Evolutionary conservation across 2,888 invertebrate genomes (phyloP).

Genomic region (Anaspis maculata): DNA sequence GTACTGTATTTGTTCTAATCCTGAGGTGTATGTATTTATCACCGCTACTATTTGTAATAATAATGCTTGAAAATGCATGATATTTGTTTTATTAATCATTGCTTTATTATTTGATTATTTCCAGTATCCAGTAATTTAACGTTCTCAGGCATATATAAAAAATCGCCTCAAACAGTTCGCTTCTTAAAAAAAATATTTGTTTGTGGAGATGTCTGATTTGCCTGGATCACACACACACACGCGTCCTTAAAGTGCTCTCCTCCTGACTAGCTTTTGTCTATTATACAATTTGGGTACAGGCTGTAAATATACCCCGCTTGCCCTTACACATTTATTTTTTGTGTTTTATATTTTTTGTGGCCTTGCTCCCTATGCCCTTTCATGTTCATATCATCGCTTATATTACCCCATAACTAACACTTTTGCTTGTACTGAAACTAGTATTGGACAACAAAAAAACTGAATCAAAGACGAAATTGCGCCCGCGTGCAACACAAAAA

Average conservation of each 20-base stretch:
- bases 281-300: slow-evolving; percentile 15
- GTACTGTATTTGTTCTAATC: slow-evolving; percentile 48
- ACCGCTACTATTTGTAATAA: slow-evolving; percentile 74
- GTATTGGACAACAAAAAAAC: too few relatives aligned
- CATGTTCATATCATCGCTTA: neutral
- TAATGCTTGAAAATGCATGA: slow-evolving; percentile 82
- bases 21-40: slow-evolving; percentile 48
- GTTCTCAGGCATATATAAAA: too few relatives aligned
- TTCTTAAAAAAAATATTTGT: too few relatives aligned
- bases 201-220: too few relatives aligned
- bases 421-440: slow-evolving; percentile 10
- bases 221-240: too few relatives aligned
- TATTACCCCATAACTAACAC: slow-evolving; percentile 11
- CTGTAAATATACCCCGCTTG: slow-evolving; percentile 23
- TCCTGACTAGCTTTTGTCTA: slow-evolving; percentile 16
- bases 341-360: slow-evolving; percentile 19
- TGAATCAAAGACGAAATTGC: too few relatives aligned
- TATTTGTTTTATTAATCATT: slow-evolving; percentile 67
- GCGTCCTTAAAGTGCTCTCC: slow-evolving; percentile 11
- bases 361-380: slow-evolving; percentile 1
- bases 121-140: slow-evolving; percentile 26
- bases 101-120: slow-evolving; percentile 39
- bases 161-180: too few relatives aligned
- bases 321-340: slow-evolving; percentile 27
- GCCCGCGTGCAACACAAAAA: too few relatives aligned